Evolutionary conservation across 2,888 invertebrate genomes (phyloP), one percentile per base, ranked within the genome.

Genomic region (Plagiodera versicolora): DNA sequence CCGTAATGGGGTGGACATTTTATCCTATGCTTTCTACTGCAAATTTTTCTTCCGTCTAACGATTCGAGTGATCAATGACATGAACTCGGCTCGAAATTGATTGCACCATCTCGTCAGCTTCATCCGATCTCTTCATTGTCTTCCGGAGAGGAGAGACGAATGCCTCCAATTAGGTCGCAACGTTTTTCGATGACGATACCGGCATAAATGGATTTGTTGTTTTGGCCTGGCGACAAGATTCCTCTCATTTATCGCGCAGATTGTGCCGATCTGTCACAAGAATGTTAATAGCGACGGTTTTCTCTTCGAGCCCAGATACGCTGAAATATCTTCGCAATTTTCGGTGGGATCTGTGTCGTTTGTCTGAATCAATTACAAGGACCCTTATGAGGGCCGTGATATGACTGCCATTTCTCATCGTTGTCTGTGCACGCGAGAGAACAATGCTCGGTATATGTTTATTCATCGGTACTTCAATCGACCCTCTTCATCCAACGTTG

Each of bases 181-280:
- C 39, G 39, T 39, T 39, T 39, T 39, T 39, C 39, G 39, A 39
- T 39, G 39, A 39, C 39, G 39, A 39, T 39, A 39, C 39, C 39
- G 39, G 14, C 39, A 39, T 39, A 39, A 39, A 39, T 39, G 39
- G 39, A 39, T 39, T 39, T 39, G 39, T 39, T 39, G 39, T 39
- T 39, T 14, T 39, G 39, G 39, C 39, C n/a, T 39, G 39, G 39
- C 39, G 39, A 39, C 39, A 39, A 39, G 39, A 39, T 39, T 39
- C 11, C 39, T 1, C 39, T 39, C 39, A 39, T 39, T 39, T 39
- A 14, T 39, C 39, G 39, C 11, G 1, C 39, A 14, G 39, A 39
- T 39, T 39, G 39, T 39, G 10, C 39, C 39, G 39, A 39, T 39
- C 39, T 14, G n/a, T 39, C 39, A 39, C 39, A n/a, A n/a, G 39